Percentiles rank a stretch among this genome's conserved stretches.
Conservation (phyloP, 2,888 invertebrate genomes). For the Zaprionus bogoriensis region DNA sequence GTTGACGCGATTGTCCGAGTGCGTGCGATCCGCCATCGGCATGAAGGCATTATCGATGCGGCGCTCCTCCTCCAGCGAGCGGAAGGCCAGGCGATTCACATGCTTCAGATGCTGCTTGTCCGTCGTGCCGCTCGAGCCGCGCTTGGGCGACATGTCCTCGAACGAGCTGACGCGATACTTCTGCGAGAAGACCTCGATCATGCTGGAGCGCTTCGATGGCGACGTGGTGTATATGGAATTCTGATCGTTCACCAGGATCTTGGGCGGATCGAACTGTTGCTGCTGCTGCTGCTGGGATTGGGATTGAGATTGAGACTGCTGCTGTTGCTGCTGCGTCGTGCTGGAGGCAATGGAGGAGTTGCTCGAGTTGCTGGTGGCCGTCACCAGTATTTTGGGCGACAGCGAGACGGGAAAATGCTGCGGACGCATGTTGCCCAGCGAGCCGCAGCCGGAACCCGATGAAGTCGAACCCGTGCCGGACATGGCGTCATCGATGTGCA, state of each 20-base stretch:
- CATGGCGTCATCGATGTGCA: constrained; percentile 79
- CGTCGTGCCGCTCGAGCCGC: constrained; percentile 58
- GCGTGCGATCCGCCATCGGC: constrained; percentile 82
- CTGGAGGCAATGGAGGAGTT: constrained; percentile 75
- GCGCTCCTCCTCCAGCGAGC: constrained; percentile 82
- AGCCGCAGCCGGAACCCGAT: constrained; percentile 74
- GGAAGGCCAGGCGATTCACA: constrained; percentile 81
- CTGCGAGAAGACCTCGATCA: constrained; percentile 83
- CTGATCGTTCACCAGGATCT: constrained; percentile 83
- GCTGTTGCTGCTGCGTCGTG: constrained; percentile 16
- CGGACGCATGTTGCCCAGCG: constrained; percentile 75
- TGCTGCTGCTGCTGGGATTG: constrained; percentile 54
- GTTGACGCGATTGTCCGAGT: constrained; percentile 82
- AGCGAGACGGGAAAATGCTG: constrained; percentile 81
- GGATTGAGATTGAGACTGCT: constrained; percentile 24
- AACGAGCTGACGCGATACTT: constrained; percentile 83
- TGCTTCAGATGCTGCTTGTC: constrained; percentile 80
- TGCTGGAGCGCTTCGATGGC: constrained; percentile 82
- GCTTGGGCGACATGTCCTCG: constrained; percentile 82
- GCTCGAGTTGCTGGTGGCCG: constrained; percentile 78
- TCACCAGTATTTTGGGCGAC: constrained; percentile 81
- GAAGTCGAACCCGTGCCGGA: constrained; percentile 69
- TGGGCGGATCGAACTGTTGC: constrained; percentile 82
- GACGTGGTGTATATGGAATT: constrained; percentile 83
- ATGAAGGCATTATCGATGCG: constrained; percentile 83